These are phyloP conservation scores for Glyphotaelius pellucidus DNA, from an alignment of 2,888 invertebrate species.

Conservation along the genomic window DNA sequence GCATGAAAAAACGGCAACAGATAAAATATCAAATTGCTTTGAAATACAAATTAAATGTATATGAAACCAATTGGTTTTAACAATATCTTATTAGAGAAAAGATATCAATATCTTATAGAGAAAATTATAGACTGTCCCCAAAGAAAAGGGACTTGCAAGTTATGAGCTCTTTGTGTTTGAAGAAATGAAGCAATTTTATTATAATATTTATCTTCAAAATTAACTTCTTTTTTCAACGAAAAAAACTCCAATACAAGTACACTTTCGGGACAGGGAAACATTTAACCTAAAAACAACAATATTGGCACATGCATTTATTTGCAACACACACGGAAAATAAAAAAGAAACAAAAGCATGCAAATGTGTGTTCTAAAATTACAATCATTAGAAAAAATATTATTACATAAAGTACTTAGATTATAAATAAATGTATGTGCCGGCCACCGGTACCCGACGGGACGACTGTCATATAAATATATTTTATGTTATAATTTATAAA, in stretches of 20 bases:
- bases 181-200: neutral
- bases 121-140: neutral
- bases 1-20: too few species aligned
- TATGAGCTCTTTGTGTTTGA: neutral
- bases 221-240: neutral
- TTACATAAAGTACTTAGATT: constrained; percentile 31
- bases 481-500: neutral
- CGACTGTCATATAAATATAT: constrained; percentile 36
- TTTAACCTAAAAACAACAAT: constrained; percentile 1
- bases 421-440: constrained; percentile 62
- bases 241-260: neutral
- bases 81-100: neutral
- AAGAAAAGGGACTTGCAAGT: neutral
- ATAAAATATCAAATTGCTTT: neutral
- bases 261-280: neutral
- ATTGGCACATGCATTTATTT: constrained; percentile 59
- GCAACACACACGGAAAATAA: constrained; percentile 26
- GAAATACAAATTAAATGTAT: too few species aligned
- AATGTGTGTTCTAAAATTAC: constrained; percentile 28
- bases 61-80: neutral
- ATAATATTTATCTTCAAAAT: too few species aligned
- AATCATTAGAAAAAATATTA: constrained; percentile 40
- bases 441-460: constrained; percentile 55
- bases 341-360: constrained; percentile 49
- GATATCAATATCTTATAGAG: neutral